phyloP scores from a whole-genome alignment of 53 echinoderm and acorn worm genomes.

The Actinopyga echinites region DNA sequence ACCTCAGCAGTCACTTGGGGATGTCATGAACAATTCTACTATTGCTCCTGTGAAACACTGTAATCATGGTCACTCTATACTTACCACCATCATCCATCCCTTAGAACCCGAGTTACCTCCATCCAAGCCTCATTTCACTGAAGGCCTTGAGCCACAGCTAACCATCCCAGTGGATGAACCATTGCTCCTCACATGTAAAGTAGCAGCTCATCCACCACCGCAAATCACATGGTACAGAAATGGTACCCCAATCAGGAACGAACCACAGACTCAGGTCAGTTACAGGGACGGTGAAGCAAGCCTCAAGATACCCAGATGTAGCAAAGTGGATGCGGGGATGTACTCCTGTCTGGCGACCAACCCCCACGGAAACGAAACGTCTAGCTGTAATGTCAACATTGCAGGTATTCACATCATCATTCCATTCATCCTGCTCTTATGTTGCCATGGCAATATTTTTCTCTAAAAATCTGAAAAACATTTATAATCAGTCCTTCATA shows the following conservation, averaged over 20 bases:
- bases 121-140: slow-evolving; percentile 15
- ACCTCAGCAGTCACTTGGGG: too few relatives aligned
- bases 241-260: slow-evolving; percentile 39
- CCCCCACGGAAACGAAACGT: slow-evolving; percentile 56
- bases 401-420: slow-evolving; percentile 51
- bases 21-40: too few relatives aligned
- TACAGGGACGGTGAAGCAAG: slow-evolving; percentile 41
- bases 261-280: slow-evolving; percentile 16
- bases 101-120: slow-evolving; percentile 42
- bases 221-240: slow-evolving; percentile 54
- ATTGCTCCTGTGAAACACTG: too few relatives aligned
- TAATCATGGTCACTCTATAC: too few relatives aligned
- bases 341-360: slow-evolving; percentile 71
- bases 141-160: slow-evolving; percentile 41
- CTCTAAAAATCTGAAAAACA: too few relatives aligned
- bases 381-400: slow-evolving; percentile 66
- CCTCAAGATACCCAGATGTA: slow-evolving; percentile 30
- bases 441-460: too few relatives aligned
- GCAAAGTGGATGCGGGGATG: slow-evolving; percentile 64
- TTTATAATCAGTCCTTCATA: too few relatives aligned
- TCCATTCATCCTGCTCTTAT: too few relatives aligned
- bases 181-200: slow-evolving; percentile 37
- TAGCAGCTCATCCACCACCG: slow-evolving; percentile 34
- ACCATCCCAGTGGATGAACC: slow-evolving; percentile 45
- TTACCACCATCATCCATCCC: not conserved